These are phyloP conservation scores for Amniataba percoides DNA, from an alignment of 2,797 vertebrate species.

Conservation along the genomic window DNA sequence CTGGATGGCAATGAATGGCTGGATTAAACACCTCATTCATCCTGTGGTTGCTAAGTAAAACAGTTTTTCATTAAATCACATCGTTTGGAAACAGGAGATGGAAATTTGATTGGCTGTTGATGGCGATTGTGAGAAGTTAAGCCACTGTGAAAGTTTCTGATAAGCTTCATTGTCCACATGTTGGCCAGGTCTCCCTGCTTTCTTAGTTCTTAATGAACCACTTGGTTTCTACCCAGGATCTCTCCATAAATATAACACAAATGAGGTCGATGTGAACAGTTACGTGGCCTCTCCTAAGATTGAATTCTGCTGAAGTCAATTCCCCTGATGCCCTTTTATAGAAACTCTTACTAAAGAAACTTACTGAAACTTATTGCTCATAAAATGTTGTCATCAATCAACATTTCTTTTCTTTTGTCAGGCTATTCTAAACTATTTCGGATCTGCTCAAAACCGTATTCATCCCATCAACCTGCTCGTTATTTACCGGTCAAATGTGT, in stretches of 20 bases:
- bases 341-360: no score
- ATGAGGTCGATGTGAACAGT: neutral
- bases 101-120: neutral
- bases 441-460: conserved; percentile 15
- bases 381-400: neutral
- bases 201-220: neutral
- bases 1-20: neutral
- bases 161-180: neutral
- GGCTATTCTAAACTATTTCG: conserved; percentile 3
- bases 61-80: neutral
- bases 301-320: neutral
- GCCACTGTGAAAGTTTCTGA: neutral
- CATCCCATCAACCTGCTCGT: conserved; percentile 8
- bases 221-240: neutral
- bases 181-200: neutral
- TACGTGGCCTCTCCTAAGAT: neutral
- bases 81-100: neutral
- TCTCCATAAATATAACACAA: neutral
- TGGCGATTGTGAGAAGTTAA: neutral
- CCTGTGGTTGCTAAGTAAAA: neutral
- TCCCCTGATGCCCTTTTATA: no score
- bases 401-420: conserved; percentile 8
- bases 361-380: no score
- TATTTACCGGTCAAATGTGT: neutral
- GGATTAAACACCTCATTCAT: neutral